Evolutionary conservation across 2,113 vertebrate genomes (phyloP), one percentile per base, ranked within the genome.

Genomic region (Ageneiosus marmoratus): DNA sequence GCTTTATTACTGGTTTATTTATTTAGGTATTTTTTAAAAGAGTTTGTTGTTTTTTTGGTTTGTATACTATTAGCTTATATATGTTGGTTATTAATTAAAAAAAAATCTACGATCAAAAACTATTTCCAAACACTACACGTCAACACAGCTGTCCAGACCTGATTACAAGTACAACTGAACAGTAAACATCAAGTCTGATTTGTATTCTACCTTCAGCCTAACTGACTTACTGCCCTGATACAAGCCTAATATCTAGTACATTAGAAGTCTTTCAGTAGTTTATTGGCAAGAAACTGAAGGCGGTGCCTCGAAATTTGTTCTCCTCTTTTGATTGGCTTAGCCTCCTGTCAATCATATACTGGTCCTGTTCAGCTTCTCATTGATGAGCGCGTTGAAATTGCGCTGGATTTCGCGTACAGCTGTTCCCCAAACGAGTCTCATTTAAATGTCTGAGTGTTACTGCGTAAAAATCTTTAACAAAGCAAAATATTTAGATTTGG

Each of bases 381-480:
- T 80, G 44, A 79, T 65, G 60, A 65, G 27, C 27, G 46, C 58
- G 29, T 79, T 65, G 41, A 32, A 50, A 6, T 60, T 48, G 41
- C 32, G 44, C 53, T n/a, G 56, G 63, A 69, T 48, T 67, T 37
- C 12, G 5, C 22, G 0, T 62, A 5, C 77, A 63, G 77, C 58
- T 79, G 41, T 63, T 79, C 46, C 41, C 11, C 56, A 32, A 29
- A 12, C 32, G 24, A 18, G 12, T 7, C 15, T 44, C 55, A 46
- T 27, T 60, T 18, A 16, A 29, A 20, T 11, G 24, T 44, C 16
- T 4, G 34, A 5, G 41, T 62, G 41, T 48, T 29, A 6, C n/a
- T 50, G 3, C 3, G 1, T 12, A 48, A 48, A 48, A 48, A 48
- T 13, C 1, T 27, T 34, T 4, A 34, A 58, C 22, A 27, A 18